These are phyloP conservation scores for Andrena bicolor DNA, from an alignment of 2,888 invertebrate species.

Conservation along the genomic window DNA sequence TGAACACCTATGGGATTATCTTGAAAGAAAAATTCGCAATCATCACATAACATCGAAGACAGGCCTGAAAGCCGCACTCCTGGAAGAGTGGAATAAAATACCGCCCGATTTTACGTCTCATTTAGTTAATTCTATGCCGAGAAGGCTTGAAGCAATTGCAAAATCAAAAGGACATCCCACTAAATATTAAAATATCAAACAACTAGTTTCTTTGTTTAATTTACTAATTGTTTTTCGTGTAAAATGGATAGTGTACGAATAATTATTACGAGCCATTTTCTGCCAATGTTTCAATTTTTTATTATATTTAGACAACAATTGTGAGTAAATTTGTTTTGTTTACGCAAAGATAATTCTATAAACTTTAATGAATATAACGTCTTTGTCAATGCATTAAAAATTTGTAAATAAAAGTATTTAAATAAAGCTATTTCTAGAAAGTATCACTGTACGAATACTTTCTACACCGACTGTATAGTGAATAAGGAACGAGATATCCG, in stretches of 20 bases:
- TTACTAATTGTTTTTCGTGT: not conserved
- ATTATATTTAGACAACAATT: not conserved
- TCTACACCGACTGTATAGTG: conserved; percentile 1
- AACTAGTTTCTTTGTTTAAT: not conserved
- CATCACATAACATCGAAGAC: too few species aligned
- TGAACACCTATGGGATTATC: conserved; percentile 11
- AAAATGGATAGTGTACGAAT: not conserved
- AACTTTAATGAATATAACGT: not conserved
- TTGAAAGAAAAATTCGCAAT: conserved; percentile 1
- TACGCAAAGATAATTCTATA: not conserved
- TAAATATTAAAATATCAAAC: conserved; percentile 11
- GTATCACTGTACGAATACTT: not conserved
- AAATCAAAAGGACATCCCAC: conserved; percentile 1
- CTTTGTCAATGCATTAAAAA: not conserved
- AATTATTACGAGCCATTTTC: not conserved
- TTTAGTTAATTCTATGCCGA: conserved; percentile 5
- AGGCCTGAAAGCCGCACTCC: too few species aligned
- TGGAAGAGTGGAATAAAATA: too few species aligned
- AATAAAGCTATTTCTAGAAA: too few species aligned
- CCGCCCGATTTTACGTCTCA: too few species aligned
- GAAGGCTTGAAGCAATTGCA: not conserved
- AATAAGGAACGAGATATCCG: too few species aligned
- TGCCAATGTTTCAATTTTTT: not conserved
- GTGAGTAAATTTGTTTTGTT: not conserved
- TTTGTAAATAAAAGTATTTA: not conserved